Conservation (phyloP, 2,113 vertebrate genomes). For the Triplophysa dalaica region DNA sequence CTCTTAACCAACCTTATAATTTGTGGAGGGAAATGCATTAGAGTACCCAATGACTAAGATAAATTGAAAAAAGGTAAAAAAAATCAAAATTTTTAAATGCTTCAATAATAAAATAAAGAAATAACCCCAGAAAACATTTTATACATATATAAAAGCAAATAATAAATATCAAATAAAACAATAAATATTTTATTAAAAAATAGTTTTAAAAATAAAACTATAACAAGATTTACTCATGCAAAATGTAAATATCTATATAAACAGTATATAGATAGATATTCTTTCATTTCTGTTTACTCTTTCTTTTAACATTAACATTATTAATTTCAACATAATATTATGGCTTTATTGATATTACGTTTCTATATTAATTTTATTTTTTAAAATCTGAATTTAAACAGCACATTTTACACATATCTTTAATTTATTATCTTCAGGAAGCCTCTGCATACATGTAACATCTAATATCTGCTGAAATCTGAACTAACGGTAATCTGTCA, state of each 20-base stretch:
- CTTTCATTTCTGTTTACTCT: too few relatives aligned
- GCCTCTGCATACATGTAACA: neutral
- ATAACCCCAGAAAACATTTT: neutral
- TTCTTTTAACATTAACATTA: too few relatives aligned
- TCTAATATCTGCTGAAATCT: slow-evolving; percentile 42
- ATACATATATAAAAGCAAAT: neutral
- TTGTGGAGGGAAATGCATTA: neutral
- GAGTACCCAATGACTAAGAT: neutral
- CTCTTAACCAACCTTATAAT: slow-evolving; percentile 17
- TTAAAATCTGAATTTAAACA: neutral
- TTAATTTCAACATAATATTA: too few relatives aligned
- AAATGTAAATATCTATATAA: neutral
- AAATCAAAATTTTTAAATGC: neutral
- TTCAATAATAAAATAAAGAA: neutral
- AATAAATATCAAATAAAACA: neutral
- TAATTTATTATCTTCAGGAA: neutral
- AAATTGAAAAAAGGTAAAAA: neutral
- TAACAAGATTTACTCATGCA: neutral
- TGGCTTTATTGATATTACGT: too few relatives aligned
- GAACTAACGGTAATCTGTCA: slow-evolving; percentile 64
- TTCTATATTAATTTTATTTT: neutral
- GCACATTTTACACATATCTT: slow-evolving; percentile 16
- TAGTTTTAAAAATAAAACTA: too few relatives aligned
- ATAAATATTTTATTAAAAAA: too few relatives aligned
- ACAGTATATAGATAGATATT: too few relatives aligned